Percentiles rank a stretch among this genome's conserved stretches.
These are phyloP conservation scores for Rhinoraja longicauda DNA, from an alignment of 2,797 vertebrate genomes.

Conservation along the genomic window DNA sequence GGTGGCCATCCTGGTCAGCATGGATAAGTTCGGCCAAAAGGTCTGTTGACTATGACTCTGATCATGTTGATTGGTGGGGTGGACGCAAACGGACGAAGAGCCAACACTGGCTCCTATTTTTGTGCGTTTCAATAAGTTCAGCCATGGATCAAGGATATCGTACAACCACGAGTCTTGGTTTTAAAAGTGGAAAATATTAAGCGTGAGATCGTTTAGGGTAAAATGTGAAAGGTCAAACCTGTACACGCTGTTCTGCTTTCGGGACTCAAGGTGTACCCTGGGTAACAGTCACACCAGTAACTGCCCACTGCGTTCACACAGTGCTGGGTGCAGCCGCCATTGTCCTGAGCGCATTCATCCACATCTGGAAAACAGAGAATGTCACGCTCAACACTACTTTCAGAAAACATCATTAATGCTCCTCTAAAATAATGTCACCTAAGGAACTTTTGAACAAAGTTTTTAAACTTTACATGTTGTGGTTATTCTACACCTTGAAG, in stretches of 20 bases:
- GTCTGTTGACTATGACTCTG: too few relatives aligned
- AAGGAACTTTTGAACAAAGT: neutral
- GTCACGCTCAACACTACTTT: neutral
- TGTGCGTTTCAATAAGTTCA: too few relatives aligned
- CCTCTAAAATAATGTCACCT: neutral
- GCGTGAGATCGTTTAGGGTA: too few relatives aligned
- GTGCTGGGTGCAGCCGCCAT: slow-evolving; percentile 37
- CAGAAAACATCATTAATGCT: neutral
- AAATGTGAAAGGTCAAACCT: slow-evolving; percentile 16
- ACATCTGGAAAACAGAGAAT: slow-evolving; percentile 24
- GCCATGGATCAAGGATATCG: too few relatives aligned
- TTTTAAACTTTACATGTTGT: neutral
- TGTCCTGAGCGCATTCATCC: slow-evolving; percentile 14
- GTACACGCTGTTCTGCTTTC: neutral
- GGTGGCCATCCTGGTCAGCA: too few relatives aligned
- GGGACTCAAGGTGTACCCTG: slow-evolving; percentile 9
- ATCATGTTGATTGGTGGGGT: too few relatives aligned
- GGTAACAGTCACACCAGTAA: slow-evolving; percentile 30
- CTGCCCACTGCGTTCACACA: slow-evolving; percentile 31
- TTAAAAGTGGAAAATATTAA: too few relatives aligned
- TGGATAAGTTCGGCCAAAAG: too few relatives aligned
- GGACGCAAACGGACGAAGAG: too few relatives aligned
- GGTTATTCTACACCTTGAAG: neutral
- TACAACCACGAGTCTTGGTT: too few relatives aligned
- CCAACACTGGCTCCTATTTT: too few relatives aligned